Evolutionary conservation across 2,888 invertebrate species (phyloP), one percentile per base, ranked within the genome.

Genomic region (Zele albiditarsus): DNA sequence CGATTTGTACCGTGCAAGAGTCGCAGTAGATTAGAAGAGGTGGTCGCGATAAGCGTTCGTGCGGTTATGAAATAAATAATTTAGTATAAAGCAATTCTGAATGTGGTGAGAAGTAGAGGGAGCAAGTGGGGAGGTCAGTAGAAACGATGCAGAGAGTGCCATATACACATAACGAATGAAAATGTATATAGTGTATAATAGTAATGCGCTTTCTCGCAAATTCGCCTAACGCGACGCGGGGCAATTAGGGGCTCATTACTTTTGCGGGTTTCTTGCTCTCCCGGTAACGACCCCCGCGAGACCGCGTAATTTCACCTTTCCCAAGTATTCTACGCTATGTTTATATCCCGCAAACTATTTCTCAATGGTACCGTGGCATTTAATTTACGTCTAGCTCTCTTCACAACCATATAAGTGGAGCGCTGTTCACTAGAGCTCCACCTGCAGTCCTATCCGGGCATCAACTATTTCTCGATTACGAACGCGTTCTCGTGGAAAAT

Each of bases 241-340:
- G 82, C 80, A 84, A 84, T 85, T 85, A 83, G 80, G 81, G 82
- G 80, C 82, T 84, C 82, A 79, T 82, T 83, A 81, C 79, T 82
- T 82, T 81, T 76, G 81, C 81, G 81, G 79, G 80, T 80, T 82
- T 78, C 78, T 80, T 74, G 76, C 46, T 75, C 46, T 75, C 75
- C 67, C 73, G 68, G 60, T 69, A 70, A 73, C 69, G 67, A 71
- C 46, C 69, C 69, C 74, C 46, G 65, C 77, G 82, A 79, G 81
- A 79, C 78, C 73, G 53, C 79, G 80, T 83, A 80, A 78, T 81
- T 84, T 81, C 49, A 72, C 65, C 63, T 49, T 28, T 65, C 53
- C 38, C 62, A 82, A 84, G 80, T 78, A 82, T 80, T 76, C 81
- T 68, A 28, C 75, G 78, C 79, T 77, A 80, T 80, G 80, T 79